These are phyloP conservation scores for Temnopleurus reevesii DNA, from an alignment of 53 echinoderm and acorn worm genomes.

Conservation along the genomic window DNA sequence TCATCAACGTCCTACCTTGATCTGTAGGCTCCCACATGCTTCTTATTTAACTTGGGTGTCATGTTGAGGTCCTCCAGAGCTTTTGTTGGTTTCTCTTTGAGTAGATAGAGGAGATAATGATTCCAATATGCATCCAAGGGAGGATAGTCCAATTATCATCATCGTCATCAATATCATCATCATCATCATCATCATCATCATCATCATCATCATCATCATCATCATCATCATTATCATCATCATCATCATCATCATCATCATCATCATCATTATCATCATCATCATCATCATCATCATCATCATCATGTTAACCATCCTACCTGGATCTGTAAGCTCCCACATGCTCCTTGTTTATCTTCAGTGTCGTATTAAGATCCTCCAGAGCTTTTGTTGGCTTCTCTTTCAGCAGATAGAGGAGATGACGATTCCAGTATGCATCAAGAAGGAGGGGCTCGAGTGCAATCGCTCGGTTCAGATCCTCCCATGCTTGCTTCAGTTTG, in stretches of 20 bases:
- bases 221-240: slow-evolving; percentile 20
- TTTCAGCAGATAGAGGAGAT: slow-evolving; percentile 85
- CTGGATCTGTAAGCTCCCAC: slow-evolving; percentile 96
- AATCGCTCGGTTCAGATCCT: slow-evolving; percentile 95
- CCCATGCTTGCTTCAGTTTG: slow-evolving; percentile 89
- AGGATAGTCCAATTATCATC: too few species aligned
- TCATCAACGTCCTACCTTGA: slow-evolving; percentile 70
- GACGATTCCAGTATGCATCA: slow-evolving; percentile 99
- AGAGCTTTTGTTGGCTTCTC: slow-evolving; percentile 88
- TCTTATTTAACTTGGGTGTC: slow-evolving; percentile 88
- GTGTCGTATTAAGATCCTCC: slow-evolving; percentile 90
- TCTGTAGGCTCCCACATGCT: slow-evolving; percentile 91
- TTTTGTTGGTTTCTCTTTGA: slow-evolving; percentile 76
- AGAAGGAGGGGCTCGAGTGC: slow-evolving; percentile 81
- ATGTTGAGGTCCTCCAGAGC: slow-evolving; percentile 89
- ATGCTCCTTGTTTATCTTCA: slow-evolving; percentile 97
- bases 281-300: slow-evolving; percentile 29
- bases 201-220: slow-evolving; percentile 19
- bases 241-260: slow-evolving; percentile 30
- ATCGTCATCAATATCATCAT: not conserved
- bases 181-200: slow-evolving; percentile 17
- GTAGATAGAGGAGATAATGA: slow-evolving; percentile 78
- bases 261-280: slow-evolving; percentile 4
- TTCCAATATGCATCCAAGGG: slow-evolving; percentile 99
- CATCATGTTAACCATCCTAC: slow-evolving; percentile 38